These are phyloP conservation scores for Prolemur simus DNA, from an alignment of 2,113 vertebrate genomes.

Conservation along the genomic window DNA sequence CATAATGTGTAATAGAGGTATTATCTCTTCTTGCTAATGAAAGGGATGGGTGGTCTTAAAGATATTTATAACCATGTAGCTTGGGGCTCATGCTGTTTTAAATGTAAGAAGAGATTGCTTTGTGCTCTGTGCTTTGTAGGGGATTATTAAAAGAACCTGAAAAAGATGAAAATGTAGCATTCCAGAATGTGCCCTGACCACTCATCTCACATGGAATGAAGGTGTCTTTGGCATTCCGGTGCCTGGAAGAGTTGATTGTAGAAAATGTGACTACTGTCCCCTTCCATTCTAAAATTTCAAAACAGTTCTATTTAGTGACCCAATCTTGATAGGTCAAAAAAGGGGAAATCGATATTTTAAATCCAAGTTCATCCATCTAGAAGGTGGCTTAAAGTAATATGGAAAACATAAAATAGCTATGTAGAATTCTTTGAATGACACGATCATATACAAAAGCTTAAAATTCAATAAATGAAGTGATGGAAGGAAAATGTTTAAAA, in stretches of 20 bases:
- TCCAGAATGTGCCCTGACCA: not conserved
- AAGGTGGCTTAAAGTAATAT: not conserved
- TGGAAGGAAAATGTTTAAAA: constrained; percentile 8
- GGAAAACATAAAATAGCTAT: not conserved
- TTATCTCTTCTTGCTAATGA: constrained; percentile 1
- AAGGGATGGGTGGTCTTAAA: not conserved
- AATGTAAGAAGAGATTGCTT: not conserved
- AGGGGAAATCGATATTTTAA: not conserved
- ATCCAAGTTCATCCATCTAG: not conserved
- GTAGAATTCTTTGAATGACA: not conserved
- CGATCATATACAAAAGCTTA: not conserved
- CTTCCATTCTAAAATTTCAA: not conserved
- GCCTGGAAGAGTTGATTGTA: not conserved
- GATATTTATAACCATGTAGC: not conserved
- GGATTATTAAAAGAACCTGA: not conserved
- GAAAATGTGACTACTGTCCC: not conserved
- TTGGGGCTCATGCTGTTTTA: not conserved
- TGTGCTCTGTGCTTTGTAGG: not conserved
- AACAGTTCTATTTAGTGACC: not conserved
- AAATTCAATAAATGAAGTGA: not conserved
- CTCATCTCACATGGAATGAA: not conserved
- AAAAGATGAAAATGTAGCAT: not conserved
- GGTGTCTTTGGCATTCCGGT: not conserved
- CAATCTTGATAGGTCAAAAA: not conserved
- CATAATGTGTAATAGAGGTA: not conserved